Evolutionary conservation across 2,113 vertebrate genomes (phyloP).

Genomic region (Heterochromis multidens): DNA sequence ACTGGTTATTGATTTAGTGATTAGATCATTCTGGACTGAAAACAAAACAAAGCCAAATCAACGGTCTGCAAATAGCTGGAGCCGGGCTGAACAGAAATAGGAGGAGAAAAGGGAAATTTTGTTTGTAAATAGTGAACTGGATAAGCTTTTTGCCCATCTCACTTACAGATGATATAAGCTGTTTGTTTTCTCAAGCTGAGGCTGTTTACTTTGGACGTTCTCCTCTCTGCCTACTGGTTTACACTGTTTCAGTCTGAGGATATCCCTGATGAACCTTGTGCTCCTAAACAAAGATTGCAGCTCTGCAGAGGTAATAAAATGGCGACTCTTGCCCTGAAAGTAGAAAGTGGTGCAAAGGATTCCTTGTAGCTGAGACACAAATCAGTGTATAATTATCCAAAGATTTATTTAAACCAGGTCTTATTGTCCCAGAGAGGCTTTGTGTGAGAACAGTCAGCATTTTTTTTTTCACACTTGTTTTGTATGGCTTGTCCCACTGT

Average conservation of each 20-base stretch:
- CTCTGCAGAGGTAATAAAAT: background rate
- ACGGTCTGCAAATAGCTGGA: background rate
- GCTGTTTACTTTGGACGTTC: constrained; percentile 23
- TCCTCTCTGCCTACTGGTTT: constrained; percentile 13
- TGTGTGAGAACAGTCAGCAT: too few relatives aligned
- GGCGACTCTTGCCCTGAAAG: background rate
- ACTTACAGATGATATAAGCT: background rate
- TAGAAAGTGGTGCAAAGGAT: background rate
- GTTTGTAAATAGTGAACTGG: constrained; percentile 25
- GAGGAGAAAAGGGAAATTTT: background rate
- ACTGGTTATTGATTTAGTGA: constrained; percentile 39
- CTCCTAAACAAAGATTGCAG: background rate
- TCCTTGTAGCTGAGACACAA: background rate
- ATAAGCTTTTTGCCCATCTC: background rate
- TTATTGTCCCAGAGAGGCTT: too few relatives aligned
- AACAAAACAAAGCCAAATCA: constrained; percentile 32
- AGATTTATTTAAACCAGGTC: background rate
- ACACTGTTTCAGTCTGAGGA: background rate
- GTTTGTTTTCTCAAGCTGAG: constrained; percentile 30
- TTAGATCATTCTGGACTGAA: constrained; percentile 14
- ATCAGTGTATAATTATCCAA: background rate
- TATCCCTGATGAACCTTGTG: background rate
- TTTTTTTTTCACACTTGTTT: too few relatives aligned
- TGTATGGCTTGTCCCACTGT: too few relatives aligned
- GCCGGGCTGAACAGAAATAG: background rate